A percentile compares a stretch with the other conserved stretches of the same genome.
These are phyloP conservation scores for Drosophila multiciliata DNA, from an alignment of 2,888 invertebrate species.

Conservation along the genomic window DNA sequence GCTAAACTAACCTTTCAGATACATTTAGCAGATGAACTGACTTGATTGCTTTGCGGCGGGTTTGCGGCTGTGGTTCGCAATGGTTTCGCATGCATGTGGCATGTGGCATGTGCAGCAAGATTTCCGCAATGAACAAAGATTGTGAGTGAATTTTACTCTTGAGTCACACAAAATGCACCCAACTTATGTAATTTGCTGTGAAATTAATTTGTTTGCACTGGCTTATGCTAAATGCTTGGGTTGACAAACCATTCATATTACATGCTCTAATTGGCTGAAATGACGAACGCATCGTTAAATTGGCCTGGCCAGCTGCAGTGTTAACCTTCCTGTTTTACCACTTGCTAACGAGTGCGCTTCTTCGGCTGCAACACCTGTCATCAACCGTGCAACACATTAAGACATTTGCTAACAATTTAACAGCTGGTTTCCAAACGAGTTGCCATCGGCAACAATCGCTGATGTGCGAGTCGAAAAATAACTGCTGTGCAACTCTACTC, in stretches of 20 bases:
- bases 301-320: slow-evolving; percentile 1
- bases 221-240: slow-evolving; percentile 50
- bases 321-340: neutral
- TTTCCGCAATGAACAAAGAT: slow-evolving; percentile 12
- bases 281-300: slow-evolving; percentile 31
- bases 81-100: slow-evolving; percentile 6
- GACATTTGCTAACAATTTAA: slow-evolving; percentile 61
- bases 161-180: slow-evolving; percentile 10
- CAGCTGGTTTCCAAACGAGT: slow-evolving; percentile 19
- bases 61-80: neutral
- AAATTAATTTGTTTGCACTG: slow-evolving; percentile 31
- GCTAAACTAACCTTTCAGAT: neutral
- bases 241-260: slow-evolving; percentile 47
- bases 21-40: slow-evolving; percentile 1
- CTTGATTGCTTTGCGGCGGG: neutral
- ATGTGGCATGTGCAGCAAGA: slow-evolving; percentile 2
- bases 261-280: slow-evolving; percentile 48
- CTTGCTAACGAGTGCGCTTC: neutral
- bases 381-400: slow-evolving; percentile 53
- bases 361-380: slow-evolving; percentile 31
- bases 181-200: slow-evolving; percentile 27
- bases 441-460: slow-evolving; percentile 23
- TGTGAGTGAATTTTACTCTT: neutral
- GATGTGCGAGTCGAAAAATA: neutral
- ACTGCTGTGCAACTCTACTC: neutral